Evolutionary conservation across 92 coral and sea anemone genomes (phyloP).

Genomic region (Zoanthus gigantus): DNA sequence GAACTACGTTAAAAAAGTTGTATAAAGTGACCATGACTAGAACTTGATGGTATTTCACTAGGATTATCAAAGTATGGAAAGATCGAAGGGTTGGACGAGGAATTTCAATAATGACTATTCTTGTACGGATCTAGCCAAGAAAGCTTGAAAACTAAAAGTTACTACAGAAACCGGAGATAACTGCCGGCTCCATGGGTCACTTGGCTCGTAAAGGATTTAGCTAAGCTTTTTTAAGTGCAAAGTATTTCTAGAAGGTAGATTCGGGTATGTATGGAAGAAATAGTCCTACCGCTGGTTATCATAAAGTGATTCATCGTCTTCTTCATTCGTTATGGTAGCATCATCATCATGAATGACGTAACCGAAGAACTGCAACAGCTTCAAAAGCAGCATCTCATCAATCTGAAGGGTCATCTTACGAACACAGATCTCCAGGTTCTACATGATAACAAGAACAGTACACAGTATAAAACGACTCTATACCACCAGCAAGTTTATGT

Average conservation of each 20-base stretch:
- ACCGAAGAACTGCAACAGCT: conserved; percentile 95
- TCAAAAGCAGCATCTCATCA: conserved; percentile 88
- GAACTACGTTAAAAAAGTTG: not conserved
- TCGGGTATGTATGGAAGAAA: not conserved
- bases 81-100: too few species aligned
- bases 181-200: too few species aligned
- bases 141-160: too few species aligned
- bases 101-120: too few species aligned
- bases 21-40: too few species aligned
- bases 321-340: conserved; percentile 76
- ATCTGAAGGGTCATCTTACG: conserved; percentile 95
- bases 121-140: too few species aligned
- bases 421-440: conserved; percentile 85
- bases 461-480: not conserved
- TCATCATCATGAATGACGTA: conserved; percentile 98
- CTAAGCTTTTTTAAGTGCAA: too few species aligned
- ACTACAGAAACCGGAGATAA: too few species aligned
- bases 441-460: not conserved
- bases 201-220: too few species aligned
- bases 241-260: too few species aligned
- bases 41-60: too few species aligned
- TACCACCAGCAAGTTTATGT: not conserved
- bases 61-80: too few species aligned
- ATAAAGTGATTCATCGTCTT: conserved; percentile 86
- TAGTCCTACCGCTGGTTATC: conserved; percentile 70